Percentiles rank a stretch among this genome's conserved stretches.
Conservation (phyloP, 2,888 invertebrate species). For the Ganaspis brasiliensis region DNA sequence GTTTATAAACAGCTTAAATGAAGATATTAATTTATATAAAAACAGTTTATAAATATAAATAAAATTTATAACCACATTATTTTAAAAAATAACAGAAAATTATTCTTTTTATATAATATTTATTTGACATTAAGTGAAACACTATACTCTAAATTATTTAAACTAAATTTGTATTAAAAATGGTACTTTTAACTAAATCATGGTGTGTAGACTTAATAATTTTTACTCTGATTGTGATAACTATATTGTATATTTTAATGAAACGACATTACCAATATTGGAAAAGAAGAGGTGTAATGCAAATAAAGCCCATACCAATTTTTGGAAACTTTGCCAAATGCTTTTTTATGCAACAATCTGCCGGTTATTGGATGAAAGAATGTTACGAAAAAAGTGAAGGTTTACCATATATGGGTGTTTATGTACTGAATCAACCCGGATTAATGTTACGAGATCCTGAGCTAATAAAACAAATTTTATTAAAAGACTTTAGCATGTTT, state of each 20-base stretch:
- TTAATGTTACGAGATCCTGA: conserved; percentile 80
- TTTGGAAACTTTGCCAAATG: conserved; percentile 80
- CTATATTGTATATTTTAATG: conserved; percentile 45
- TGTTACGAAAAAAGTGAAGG: conserved; percentile 75
- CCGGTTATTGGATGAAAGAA: conserved; percentile 76
- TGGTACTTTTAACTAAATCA: background rate
- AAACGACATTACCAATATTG: conserved; percentile 52
- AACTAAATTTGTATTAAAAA: too few relatives aligned
- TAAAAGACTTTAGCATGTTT: conserved; percentile 81
- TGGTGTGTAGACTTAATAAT: conserved; percentile 9
- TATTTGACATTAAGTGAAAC: too few relatives aligned
- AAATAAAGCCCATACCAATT: conserved; percentile 73
- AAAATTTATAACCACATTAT: too few relatives aligned
- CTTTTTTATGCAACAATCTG: conserved; percentile 69
- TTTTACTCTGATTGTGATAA: background rate
- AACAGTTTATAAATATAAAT: too few relatives aligned
- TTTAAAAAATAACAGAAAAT: too few relatives aligned
- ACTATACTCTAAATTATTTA: too few relatives aligned
- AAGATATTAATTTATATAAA: too few relatives aligned
- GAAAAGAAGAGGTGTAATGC: conserved; percentile 51
- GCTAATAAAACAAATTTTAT: conserved; percentile 79
- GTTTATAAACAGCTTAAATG: too few relatives aligned
- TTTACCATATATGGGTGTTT: conserved; percentile 77
- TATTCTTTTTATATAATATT: too few relatives aligned
- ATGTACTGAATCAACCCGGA: conserved; percentile 79